Evolutionary conservation across 2,888 invertebrate genomes (phyloP), one percentile per base, ranked within the genome.

Genomic region (Caenorhabditis sp.): DNA sequence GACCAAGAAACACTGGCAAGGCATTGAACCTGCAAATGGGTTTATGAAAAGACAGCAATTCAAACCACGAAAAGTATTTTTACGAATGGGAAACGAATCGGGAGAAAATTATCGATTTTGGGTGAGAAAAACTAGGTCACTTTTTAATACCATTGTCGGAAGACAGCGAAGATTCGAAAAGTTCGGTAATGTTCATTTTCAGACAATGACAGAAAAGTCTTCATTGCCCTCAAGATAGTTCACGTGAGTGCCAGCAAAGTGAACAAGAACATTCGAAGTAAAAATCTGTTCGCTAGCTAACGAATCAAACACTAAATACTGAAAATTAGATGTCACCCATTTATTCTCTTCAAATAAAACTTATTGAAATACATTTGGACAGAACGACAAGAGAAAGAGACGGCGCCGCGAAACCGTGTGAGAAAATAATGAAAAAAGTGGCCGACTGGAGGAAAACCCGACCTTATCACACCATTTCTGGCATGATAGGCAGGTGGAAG

Each of bases 1-100:
- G 27, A 78, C 76, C 22, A 86, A 45, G 43, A 78, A 76, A 53
- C 85, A 85, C 63, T 83, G 79, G 53, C 85, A 85, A 61, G 63
- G 82, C 85, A 85, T 85, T 46, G 30, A 26, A 41, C 30, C 63
- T 63, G 52, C 6, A 61, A 48, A 4, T 22, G 24, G n/a, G n/a
- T n/a, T n/a, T n/a, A n/a, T n/a, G n/a, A n/a, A n/a, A n/a, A n/a
- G n/a, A n/a, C n/a, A n/a, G n/a, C n/a, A n/a, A n/a, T n/a, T n/a
- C n/a, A n/a, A n/a, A n/a, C n/a, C n/a, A n/a, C n/a, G n/a, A n/a
- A n/a, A n/a, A n/a, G n/a, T n/a, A n/a, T n/a, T n/a, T n/a, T n/a
- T n/a, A n/a, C n/a, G n/a, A n/a, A n/a, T n/a, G n/a, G n/a, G n/a
- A n/a, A n/a, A n/a, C n/a, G n/a, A n/a, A n/a, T n/a, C n/a, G n/a